These are phyloP conservation scores for Erpornis zantholeuca DNA, from an alignment of 2,113 vertebrate genomes.

Conservation along the genomic window DNA sequence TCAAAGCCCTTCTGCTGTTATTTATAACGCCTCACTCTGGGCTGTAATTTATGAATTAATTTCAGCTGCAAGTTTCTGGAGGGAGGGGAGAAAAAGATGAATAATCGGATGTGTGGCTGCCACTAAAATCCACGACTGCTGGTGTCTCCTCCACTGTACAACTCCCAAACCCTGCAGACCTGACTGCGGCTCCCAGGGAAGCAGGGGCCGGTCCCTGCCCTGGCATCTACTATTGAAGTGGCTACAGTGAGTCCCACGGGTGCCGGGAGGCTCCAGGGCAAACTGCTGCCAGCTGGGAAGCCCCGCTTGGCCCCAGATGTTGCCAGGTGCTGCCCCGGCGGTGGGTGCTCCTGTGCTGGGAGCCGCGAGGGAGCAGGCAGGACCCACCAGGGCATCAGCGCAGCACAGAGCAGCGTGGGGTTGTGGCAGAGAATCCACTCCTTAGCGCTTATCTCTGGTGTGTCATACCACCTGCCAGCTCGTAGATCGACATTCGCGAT, in stretches of 20 bases:
- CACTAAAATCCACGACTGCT: not conserved
- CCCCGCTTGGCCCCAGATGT: rapidly evolving
- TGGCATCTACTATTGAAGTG: rapidly evolving
- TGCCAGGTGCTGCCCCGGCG: rapidly evolving
- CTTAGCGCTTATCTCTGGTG: not conserved
- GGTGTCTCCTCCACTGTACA: not conserved
- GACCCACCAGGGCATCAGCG: not conserved
- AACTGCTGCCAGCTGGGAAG: not conserved
- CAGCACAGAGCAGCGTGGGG: rapidly evolving
- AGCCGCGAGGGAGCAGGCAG: not conserved
- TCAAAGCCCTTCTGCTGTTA: slow-evolving; percentile 74
- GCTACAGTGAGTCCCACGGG: rapidly evolving
- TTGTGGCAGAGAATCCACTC: not conserved
- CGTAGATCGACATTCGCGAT: rapidly evolving
- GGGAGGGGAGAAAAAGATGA: slow-evolving; percentile 51
- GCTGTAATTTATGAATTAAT: slow-evolving; percentile 79
- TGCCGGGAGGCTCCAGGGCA: not conserved
- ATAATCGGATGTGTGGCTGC: slow-evolving; percentile 33
- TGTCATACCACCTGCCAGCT: not conserved
- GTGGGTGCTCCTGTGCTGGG: not conserved
- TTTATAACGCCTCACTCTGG: slow-evolving; percentile 68
- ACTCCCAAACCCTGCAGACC: not conserved
- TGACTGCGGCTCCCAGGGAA: rapidly evolving
- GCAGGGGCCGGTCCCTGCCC: not conserved
- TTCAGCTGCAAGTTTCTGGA: slow-evolving; percentile 69